Evolutionary conservation across 1,140 invertebrate species (phyloP), one percentile per base, ranked within the genome.

Genomic region (Drosophila pseudoobscura): DNA sequence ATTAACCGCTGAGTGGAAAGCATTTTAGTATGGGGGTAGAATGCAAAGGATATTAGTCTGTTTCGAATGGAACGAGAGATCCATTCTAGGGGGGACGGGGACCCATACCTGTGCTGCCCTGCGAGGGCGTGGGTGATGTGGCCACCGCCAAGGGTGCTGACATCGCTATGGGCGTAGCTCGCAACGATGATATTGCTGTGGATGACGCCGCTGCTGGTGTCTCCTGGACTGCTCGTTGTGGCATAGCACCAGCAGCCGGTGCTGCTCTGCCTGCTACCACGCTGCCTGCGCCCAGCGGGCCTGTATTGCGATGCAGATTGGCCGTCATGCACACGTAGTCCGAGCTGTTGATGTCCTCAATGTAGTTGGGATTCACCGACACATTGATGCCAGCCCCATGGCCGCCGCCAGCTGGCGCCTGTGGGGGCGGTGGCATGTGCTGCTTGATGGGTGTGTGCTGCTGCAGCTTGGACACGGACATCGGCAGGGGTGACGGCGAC

Each of bases 321-420:
- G 94, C 94, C 7, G 94, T 95, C 94, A 95, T 95, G 80, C 94
- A 95, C 6, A 95, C 94, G 92, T 95, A 95, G 76, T 95, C 94
- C n/a, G 94, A 94, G 56, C 93, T 93, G 88, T 94, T 94, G 26
- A 93, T 93, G 56, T 95, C 94, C 75, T 95, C 94, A n/a, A 92
- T 91, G 20, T 89, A 91, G 53, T 92, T 91, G 45, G 90, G 88
- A 80, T 91, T 90, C 29, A 91, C 85, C 4, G 90, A 88, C 11
- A 91, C 85, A 70, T 91, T 91, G 26, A 90, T 91, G 50, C 77
- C 53, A 35, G 13, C 3, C 3, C 15, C 56, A 20, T 55, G 64
- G 9, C 50, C 62, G 0, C 63, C 56, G 24, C 24, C 24, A 29
- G 57, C 46, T 46, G 64, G 45, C 41, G 45, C 60, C 58, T 53